A percentile compares a stretch with the other conserved stretches of the same genome.
Conservation (phyloP, 1,140 invertebrate species). For the Dreissena polymorpha region DNA sequence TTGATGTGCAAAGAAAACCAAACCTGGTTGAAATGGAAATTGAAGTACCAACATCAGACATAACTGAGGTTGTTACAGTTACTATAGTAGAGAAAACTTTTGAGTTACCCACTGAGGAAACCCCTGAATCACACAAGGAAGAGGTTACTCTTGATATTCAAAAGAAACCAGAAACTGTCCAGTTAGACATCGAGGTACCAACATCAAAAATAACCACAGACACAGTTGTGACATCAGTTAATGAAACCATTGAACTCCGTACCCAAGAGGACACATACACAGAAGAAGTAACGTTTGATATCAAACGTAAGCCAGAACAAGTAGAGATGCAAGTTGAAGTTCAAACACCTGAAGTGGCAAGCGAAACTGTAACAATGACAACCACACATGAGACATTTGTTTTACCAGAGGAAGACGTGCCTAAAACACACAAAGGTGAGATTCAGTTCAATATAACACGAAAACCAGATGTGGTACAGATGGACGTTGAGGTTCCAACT, state of each 20-base stretch:
- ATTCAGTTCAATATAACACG: constrained; percentile 65
- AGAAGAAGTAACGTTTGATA: constrained; percentile 47
- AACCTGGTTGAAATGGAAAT: constrained; percentile 45
- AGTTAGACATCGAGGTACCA: too few relatives aligned
- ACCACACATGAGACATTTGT: not conserved
- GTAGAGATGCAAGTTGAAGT: constrained; percentile 45
- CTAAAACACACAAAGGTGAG: constrained; percentile 59
- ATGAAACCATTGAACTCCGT: constrained; percentile 40
- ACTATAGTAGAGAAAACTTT: not conserved
- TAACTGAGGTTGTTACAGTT: not conserved
- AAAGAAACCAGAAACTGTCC: constrained; percentile 40
- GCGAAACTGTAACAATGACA: constrained; percentile 22
- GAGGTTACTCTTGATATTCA: constrained; percentile 65
- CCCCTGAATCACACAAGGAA: constrained; percentile 61
- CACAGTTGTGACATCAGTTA: constrained; percentile 14
- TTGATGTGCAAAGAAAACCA: constrained; percentile 45
- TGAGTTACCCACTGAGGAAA: constrained; percentile 2
- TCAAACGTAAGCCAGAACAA: constrained; percentile 36
- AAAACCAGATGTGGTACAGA: constrained; percentile 44
- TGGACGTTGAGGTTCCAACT: constrained; percentile 38
- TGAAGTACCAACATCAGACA: constrained; percentile 18
- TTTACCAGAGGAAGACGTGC: constrained; percentile 20
- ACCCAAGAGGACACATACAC: constrained; percentile 44
- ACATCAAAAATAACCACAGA: too few relatives aligned
- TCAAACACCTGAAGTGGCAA: not conserved